These are phyloP conservation scores for Odontomachus brunneus DNA, from an alignment of 1,140 invertebrate species.

Conservation along the genomic window DNA sequence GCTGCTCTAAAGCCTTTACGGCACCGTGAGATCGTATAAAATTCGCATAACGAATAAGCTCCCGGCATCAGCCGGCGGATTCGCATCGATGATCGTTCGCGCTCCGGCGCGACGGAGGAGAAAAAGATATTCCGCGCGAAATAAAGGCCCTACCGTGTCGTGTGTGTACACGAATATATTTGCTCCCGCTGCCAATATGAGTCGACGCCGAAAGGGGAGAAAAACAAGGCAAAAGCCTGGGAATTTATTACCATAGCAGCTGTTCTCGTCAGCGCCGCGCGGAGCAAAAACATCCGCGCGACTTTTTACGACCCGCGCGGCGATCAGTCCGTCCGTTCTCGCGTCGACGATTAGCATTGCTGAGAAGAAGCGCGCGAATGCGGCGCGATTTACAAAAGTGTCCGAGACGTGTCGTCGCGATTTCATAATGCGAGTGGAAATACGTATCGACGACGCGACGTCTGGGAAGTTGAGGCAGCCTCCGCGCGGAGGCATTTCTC, in stretches of 20 bases:
- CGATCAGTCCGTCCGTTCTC: background rate
- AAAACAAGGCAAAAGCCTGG: background rate
- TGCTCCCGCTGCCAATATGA: conserved; percentile 24
- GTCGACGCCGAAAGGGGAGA: background rate
- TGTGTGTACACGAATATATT: conserved; percentile 45
- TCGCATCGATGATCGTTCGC: background rate
- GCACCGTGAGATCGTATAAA: conserved; percentile 6
- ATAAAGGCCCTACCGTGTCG: background rate
- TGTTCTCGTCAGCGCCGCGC: conserved; percentile 18
- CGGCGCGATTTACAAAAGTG: background rate
- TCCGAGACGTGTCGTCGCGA: background rate
- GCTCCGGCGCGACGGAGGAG: background rate
- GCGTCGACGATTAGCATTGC: background rate
- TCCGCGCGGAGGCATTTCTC: background rate
- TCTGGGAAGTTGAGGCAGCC: background rate
- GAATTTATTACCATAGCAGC: conserved; percentile 43
- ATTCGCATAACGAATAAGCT: conserved; percentile 21
- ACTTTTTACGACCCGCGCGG: conserved; percentile 8
- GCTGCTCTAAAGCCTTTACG: background rate
- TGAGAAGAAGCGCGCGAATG: background rate
- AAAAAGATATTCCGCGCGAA: conserved; percentile 1
- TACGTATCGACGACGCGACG: background rate
- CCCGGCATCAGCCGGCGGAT: background rate
- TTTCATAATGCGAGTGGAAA: background rate
- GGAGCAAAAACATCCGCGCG: background rate